These are phyloP conservation scores for Megaptera novaeangliae DNA, from an alignment of 2,113 vertebrate species.

Conservation along the genomic window DNA sequence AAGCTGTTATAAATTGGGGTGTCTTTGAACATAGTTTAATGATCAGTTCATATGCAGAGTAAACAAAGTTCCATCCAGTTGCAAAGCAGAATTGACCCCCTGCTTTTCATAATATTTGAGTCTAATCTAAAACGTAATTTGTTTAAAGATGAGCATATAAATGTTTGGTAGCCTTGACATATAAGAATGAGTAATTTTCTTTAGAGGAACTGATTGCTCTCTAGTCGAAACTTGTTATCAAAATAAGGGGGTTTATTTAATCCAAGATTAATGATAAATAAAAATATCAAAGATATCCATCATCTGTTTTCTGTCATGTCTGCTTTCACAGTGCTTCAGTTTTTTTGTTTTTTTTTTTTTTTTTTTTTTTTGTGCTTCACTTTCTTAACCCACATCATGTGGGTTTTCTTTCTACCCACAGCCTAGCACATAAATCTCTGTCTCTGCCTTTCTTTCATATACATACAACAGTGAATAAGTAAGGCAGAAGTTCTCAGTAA, in stretches of 20 bases:
- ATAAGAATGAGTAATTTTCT: not conserved
- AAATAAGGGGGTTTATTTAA: not conserved
- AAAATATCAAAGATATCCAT: not conserved
- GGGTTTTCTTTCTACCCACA: not conserved
- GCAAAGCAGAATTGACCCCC: not conserved
- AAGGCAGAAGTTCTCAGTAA: not conserved
- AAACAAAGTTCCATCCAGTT: not conserved
- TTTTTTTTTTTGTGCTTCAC: not conserved
- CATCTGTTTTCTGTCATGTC: not conserved
- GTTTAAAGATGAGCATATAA: not conserved
- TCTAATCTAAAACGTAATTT: not conserved
- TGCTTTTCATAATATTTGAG: not conserved
- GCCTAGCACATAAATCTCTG: not conserved
- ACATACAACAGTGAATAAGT: not conserved
- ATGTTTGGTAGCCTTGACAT: not conserved
- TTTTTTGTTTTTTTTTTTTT: not conserved
- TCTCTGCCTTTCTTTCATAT: not conserved
- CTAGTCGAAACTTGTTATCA: conserved; percentile 3
- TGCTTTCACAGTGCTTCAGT: conserved; percentile 12
- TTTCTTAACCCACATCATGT: not conserved
- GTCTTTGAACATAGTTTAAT: not conserved
- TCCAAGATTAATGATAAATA: conserved; percentile 7
- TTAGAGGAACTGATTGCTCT: not conserved
- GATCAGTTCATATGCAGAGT: not conserved
- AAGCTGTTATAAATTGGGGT: not conserved